Evolutionary conservation across 2,113 vertebrate species (phyloP).

Genomic region (Prietella phreatophila): DNA sequence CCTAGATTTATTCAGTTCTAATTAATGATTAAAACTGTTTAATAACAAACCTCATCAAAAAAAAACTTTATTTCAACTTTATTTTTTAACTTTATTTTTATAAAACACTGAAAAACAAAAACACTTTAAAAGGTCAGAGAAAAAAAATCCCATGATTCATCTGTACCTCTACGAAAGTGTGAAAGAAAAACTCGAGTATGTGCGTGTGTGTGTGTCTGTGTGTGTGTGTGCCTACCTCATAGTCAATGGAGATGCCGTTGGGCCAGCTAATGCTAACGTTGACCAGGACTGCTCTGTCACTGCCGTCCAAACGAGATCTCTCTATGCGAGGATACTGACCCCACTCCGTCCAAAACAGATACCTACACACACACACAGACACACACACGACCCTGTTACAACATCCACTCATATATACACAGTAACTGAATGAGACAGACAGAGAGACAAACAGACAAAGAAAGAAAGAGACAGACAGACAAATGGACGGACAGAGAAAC

Average conservation of each 20-base stretch:
- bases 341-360: conserved; percentile 98
- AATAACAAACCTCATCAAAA: too few species aligned
- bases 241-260: conserved; percentile 95
- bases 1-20: neutral
- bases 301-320: conserved; percentile 86
- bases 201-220: neutral
- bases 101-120: neutral
- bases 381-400: neutral
- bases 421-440: neutral
- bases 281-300: conserved; percentile 85
- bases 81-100: too few species aligned
- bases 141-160: neutral
- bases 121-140: neutral
- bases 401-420: neutral
- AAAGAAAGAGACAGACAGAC: neutral
- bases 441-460: neutral
- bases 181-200: too few species aligned
- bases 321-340: conserved; percentile 96
- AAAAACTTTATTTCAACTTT: too few species aligned
- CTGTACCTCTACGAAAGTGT: neutral
- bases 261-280: conserved; percentile 97
- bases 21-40: neutral
- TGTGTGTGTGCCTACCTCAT: conserved; percentile 76
- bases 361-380: conserved; percentile 67
- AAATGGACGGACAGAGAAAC: neutral